Evolutionary conservation across 2,888 invertebrate genomes (phyloP).

Genomic region (Dicyrtomina minuta): DNA sequence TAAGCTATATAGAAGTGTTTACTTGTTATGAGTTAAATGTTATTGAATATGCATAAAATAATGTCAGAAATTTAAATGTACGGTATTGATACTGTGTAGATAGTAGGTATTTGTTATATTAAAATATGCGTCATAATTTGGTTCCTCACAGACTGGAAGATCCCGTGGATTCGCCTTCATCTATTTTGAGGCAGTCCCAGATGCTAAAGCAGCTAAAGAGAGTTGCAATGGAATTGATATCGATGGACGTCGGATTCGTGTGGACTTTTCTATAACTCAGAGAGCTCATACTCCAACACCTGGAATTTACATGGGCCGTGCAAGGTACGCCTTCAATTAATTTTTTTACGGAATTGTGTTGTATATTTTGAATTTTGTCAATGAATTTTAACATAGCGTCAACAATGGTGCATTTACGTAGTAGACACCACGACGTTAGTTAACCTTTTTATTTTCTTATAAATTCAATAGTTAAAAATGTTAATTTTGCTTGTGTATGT

Average conservation of each 20-base stretch:
- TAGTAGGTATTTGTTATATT: too few relatives aligned
- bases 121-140: too few relatives aligned
- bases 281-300: conserved; percentile 96
- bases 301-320: conserved; percentile 94
- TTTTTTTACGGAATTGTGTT: background rate
- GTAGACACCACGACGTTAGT: too few relatives aligned
- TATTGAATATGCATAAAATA: too few relatives aligned
- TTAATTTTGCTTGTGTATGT: background rate
- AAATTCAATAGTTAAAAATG: background rate
- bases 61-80: too few relatives aligned
- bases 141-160: conserved; percentile 83
- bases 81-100: too few relatives aligned
- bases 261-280: conserved; percentile 94
- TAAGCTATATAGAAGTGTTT: too few relatives aligned
- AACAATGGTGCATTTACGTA: too few relatives aligned
- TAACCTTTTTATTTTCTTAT: too few relatives aligned
- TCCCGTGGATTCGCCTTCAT: conserved; percentile 97
- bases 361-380: background rate
- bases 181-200: conserved; percentile 82
- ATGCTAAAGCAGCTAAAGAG: conserved; percentile 91
- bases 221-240: conserved; percentile 92
- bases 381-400: background rate
- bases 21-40: too few relatives aligned
- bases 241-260: conserved; percentile 87
- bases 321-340: conserved; percentile 62